These are phyloP conservation scores for Chrysotoxum bicinctum DNA, from an alignment of 2,888 invertebrate genomes.

Conservation along the genomic window DNA sequence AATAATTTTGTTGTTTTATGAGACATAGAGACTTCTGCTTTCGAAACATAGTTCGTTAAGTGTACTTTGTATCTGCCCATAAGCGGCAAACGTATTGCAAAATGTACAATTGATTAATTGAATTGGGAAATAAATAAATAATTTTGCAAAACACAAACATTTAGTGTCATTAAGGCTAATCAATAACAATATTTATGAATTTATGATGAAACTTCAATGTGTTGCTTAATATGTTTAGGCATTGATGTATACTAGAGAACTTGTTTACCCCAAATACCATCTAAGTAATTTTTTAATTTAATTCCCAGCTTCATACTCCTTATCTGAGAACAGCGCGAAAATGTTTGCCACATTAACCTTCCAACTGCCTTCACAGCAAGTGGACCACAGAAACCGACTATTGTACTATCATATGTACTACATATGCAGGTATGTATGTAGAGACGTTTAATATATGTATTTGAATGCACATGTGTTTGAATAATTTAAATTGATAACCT, in stretches of 20 bases:
- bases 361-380: constrained; percentile 14
- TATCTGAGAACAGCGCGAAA: constrained; percentile 17
- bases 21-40: too few relatives aligned
- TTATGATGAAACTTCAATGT: constrained; percentile 2
- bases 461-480: not conserved
- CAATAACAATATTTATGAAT: constrained; percentile 4
- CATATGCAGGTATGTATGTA: not conserved
- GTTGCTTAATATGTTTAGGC: constrained; percentile 4
- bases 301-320: constrained; percentile 14
- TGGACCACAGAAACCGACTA: not conserved
- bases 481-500: constrained; percentile 54
- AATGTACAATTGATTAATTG: too few relatives aligned
- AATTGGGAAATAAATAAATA: not conserved
- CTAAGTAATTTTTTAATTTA: constrained; percentile 26
- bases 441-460: not conserved
- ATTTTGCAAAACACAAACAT: not conserved
- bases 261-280: constrained; percentile 33
- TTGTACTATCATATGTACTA: not conserved
- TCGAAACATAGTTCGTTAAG: too few relatives aligned
- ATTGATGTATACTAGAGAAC: not conserved
- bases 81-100: too few relatives aligned
- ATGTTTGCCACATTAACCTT: constrained; percentile 8
- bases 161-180: not conserved
- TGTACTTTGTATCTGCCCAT: too few relatives aligned
- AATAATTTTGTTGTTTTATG: too few relatives aligned